These are phyloP conservation scores for Centropus bengalensis DNA, from an alignment of 2,113 vertebrate genomes.

Conservation along the genomic window DNA sequence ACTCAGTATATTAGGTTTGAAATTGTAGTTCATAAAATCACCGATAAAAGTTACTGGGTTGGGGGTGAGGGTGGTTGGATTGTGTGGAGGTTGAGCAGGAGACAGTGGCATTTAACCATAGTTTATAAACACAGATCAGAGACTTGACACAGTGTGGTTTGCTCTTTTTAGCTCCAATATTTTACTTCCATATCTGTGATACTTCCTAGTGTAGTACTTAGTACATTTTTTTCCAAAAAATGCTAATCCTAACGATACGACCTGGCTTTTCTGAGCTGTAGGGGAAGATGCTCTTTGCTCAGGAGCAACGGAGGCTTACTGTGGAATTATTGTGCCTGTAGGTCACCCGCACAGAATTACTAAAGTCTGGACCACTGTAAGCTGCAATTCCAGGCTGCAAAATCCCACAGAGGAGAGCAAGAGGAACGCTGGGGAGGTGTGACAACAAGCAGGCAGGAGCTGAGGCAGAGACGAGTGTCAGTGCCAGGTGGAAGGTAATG, in stretches of 20 bases:
- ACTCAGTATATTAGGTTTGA: not conserved
- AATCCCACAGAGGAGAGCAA: not conserved
- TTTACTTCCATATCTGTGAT: slow-evolving; percentile 7
- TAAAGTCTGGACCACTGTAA: not conserved
- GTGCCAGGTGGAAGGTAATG: not conserved
- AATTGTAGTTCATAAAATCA: not conserved
- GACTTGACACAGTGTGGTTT: not conserved
- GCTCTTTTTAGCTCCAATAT: not conserved
- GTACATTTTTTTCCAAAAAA: not conserved
- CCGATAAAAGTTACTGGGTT: not conserved
- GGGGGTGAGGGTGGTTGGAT: not conserved
- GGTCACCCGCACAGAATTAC: not conserved
- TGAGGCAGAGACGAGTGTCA: not conserved
- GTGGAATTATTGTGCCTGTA: not conserved
- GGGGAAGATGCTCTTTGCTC: not conserved
- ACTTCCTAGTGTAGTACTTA: not conserved
- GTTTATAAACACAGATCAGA: not conserved
- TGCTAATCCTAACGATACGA: not conserved
- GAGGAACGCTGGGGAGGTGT: not conserved
- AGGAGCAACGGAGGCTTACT: not conserved
- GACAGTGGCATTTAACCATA: not conserved
- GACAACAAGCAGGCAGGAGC: not conserved
- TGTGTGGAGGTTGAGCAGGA: not conserved
- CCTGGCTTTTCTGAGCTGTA: not conserved
- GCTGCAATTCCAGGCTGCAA: not conserved